These are phyloP conservation scores for Chelmon rostratus DNA, from an alignment of 2,797 vertebrate species.

Conservation along the genomic window DNA sequence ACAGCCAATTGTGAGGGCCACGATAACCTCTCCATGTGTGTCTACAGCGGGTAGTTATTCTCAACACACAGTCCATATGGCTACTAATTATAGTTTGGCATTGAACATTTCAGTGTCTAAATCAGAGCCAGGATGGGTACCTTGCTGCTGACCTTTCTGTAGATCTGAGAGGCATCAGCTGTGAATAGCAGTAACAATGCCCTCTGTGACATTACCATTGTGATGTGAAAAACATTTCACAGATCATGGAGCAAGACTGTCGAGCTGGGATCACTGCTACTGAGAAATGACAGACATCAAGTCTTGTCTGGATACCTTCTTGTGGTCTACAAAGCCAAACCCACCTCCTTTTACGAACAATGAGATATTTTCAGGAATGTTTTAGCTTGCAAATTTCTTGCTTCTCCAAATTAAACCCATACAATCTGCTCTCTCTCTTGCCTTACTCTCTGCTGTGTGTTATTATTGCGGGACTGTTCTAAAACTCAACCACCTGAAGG, in stretches of 20 bases:
- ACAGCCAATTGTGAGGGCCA: slow-evolving; percentile 32
- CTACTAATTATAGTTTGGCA: slow-evolving; percentile 66
- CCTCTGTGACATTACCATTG: slow-evolving; percentile 60
- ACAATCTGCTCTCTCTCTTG: slow-evolving; percentile 6
- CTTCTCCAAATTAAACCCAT: slow-evolving; percentile 28
- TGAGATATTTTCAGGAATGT: neutral
- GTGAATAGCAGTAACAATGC: slow-evolving; percentile 59
- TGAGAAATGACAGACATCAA: slow-evolving; percentile 31
- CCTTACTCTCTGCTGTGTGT: slow-evolving; percentile 28
- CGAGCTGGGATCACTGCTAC: slow-evolving; percentile 49
- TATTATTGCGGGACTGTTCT: slow-evolving; percentile 36
- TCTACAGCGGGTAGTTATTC: slow-evolving; percentile 56
- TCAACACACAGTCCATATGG: slow-evolving; percentile 64
- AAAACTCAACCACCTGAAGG: slow-evolving; percentile 58
- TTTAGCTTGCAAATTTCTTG: slow-evolving; percentile 10
- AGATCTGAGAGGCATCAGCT: slow-evolving; percentile 67
- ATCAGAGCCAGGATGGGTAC: slow-evolving; percentile 46
- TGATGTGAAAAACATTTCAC: slow-evolving; percentile 67
- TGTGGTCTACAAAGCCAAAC: slow-evolving; percentile 7
- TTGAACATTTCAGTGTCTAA: slow-evolving; percentile 53
- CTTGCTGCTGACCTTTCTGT: slow-evolving; percentile 66
- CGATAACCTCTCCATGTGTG: slow-evolving; percentile 37
- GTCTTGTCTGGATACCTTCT: slow-evolving; percentile 24
- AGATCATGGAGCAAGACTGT: slow-evolving; percentile 62
- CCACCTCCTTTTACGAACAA: slow-evolving; percentile 20